phyloP scores from a whole-genome alignment of 2,797 vertebrate species.

The Alfaro cultratus region DNA sequence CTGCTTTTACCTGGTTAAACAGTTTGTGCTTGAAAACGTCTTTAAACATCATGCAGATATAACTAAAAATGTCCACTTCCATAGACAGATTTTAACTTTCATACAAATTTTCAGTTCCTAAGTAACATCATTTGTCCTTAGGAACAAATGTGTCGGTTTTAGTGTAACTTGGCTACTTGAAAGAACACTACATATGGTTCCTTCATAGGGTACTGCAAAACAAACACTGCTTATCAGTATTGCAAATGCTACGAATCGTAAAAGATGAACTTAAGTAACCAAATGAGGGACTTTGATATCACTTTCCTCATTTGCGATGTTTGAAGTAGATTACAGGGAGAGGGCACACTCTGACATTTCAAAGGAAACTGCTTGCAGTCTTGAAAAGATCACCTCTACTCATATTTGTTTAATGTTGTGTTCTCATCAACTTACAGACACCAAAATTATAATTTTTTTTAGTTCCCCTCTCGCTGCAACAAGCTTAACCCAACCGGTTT shows the following conservation, averaged over 20 bases:
- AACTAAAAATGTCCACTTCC: neutral
- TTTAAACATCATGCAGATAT: neutral
- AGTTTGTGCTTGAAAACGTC: neutral
- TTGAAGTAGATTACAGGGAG: neutral
- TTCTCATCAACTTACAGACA: constrained; percentile 31
- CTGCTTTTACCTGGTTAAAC: neutral
- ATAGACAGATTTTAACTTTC: neutral
- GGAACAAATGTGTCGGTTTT: neutral
- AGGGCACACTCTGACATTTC: constrained; percentile 11
- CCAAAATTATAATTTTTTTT: constrained; percentile 20
- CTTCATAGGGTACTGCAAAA: neutral
- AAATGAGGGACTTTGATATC: neutral
- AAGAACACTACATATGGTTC: neutral
- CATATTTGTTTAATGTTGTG: constrained; percentile 22
- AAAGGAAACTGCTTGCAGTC: constrained; percentile 2
- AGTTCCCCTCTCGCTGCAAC: constrained; percentile 22
- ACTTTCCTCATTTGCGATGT: neutral
- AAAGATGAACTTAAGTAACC: neutral
- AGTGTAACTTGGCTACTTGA: neutral
- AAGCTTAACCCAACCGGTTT: constrained; percentile 40
- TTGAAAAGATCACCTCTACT: constrained; percentile 20
- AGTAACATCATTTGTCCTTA: neutral
- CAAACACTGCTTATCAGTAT: neutral
- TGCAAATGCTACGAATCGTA: neutral
- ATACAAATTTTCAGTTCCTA: too few species aligned